Base-by-base conservation (phyloP, 2,797 vertebrate species). In the Poecilia picta region DNA sequence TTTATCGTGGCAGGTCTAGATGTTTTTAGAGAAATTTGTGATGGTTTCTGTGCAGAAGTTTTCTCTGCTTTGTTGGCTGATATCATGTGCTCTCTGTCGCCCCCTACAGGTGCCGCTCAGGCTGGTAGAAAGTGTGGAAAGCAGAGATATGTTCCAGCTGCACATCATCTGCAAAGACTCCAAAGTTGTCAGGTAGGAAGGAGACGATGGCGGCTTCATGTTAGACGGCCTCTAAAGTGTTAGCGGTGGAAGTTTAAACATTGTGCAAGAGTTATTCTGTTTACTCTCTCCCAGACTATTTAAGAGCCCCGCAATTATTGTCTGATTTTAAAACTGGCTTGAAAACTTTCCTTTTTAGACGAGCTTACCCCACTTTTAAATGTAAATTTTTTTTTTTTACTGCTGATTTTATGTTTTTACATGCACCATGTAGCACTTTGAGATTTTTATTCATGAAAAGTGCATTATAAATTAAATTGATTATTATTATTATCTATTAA, bases 101-200 rank as follows among this genome's bases (percentile, higher is more conserved):
- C 92, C 88, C 82, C 88, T 93, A 64, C 93, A 99, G 98, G 98
- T 99, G 91, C 98, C 98, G 94, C 97, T 99, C 91, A 97, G 98
- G 93, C 97, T 99, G 93, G 99, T 99, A 86, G 98, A 99, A 88
- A 95, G 95, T 0, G 98, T 99, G 94, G 98, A 99, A 95, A 97
- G 97, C 94, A 97, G 98, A 93, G 98, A 99, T 86, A 99, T 99
- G 98, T 99, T 99, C 93, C 98, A 99, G 95, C 95, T 99, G 87
- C 98, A 99, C 93, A 99, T 99, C 39, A 95, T 98, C 94, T 99
- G 98, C 96, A 99, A 99, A 93, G 98, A 99, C 96, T 99, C 97
- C 91, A 99, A 99, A 96, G 97, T 99, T 91, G 97, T 99, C 92
- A 97, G 98, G 98, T 99, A 95, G 80, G 85, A 12, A 85, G 20